Conservation (phyloP, 2,113 vertebrate species). For the Sardina pilchardus region DNA sequence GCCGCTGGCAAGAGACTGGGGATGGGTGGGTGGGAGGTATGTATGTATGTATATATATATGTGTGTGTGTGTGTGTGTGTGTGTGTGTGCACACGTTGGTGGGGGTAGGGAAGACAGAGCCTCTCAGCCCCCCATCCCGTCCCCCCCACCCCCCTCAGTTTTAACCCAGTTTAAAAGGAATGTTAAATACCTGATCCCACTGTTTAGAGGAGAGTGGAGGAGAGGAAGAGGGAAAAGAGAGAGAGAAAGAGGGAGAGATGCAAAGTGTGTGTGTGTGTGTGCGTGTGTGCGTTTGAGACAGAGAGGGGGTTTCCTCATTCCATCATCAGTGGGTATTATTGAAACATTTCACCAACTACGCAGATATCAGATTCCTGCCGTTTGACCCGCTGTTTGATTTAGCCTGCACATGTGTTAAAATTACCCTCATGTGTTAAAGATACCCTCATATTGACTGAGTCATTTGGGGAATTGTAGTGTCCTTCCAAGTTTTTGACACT, state of each 20-base stretch:
- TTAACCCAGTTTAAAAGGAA: slow-evolving; percentile 11
- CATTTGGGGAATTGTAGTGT: neutral
- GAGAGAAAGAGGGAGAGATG: neutral
- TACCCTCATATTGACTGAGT: neutral
- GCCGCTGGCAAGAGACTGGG: neutral
- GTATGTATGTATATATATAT: neutral
- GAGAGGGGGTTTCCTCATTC: neutral
- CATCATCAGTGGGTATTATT: slow-evolving; percentile 9
- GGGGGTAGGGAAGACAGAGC: neutral
- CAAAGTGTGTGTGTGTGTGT: neutral
- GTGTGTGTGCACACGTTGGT: neutral
- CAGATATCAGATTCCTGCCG: neutral
- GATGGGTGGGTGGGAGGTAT: neutral
- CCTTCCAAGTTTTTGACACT: neutral
- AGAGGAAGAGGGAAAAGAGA: neutral
- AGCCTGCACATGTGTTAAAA: slow-evolving; percentile 7
- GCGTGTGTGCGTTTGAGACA: neutral
- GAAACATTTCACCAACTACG: neutral
- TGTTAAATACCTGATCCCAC: slow-evolving; percentile 14
- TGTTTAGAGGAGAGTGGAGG: neutral
- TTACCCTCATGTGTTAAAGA: slow-evolving; percentile 4
- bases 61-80: neutral
- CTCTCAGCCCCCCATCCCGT: no score
- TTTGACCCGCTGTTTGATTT: neutral
- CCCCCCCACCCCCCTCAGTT: neutral